phyloP scores from a whole-genome alignment of 2,113 vertebrate genomes.

The Heterochromis multidens region DNA sequence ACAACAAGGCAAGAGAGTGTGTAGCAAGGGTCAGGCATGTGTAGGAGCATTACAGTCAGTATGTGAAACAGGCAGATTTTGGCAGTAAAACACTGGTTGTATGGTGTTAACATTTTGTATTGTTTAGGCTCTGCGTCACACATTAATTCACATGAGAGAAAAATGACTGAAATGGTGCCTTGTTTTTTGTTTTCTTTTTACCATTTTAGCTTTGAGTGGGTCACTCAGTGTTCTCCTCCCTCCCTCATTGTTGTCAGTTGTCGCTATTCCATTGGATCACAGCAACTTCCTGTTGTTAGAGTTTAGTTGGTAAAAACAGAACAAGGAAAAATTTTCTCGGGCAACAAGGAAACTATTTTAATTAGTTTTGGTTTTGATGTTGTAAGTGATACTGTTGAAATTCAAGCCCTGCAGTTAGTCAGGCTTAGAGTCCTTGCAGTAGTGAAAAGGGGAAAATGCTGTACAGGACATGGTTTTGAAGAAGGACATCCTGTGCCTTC shows the following conservation, averaged over 20 bases:
- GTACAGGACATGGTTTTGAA: slow-evolving; percentile 12
- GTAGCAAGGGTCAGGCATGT: background rate
- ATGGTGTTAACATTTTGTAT: background rate
- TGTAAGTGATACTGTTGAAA: background rate
- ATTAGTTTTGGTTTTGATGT: background rate
- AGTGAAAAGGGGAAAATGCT: background rate
- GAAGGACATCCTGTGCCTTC: slow-evolving; percentile 55
- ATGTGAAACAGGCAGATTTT: background rate
- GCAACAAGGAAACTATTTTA: slow-evolving; percentile 16
- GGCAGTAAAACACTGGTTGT: background rate
- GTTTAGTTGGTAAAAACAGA: slow-evolving; percentile 11
- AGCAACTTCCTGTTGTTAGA: slow-evolving; percentile 46
- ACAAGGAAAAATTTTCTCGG: background rate
- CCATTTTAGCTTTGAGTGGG: background rate
- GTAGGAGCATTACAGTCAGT: background rate
- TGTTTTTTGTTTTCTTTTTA: background rate
- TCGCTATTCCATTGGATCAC: background rate
- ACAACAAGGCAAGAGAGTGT: background rate
- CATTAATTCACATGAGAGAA: background rate
- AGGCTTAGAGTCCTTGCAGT: background rate
- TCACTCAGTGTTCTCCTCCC: background rate
- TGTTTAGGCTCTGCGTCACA: background rate
- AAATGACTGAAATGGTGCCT: background rate
- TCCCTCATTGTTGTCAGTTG: background rate
- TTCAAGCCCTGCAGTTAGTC: background rate